Evolutionary conservation across 2,888 invertebrate genomes (phyloP), one percentile per base, ranked within the genome.

Genomic region (Pseudococcus longispinus): DNA sequence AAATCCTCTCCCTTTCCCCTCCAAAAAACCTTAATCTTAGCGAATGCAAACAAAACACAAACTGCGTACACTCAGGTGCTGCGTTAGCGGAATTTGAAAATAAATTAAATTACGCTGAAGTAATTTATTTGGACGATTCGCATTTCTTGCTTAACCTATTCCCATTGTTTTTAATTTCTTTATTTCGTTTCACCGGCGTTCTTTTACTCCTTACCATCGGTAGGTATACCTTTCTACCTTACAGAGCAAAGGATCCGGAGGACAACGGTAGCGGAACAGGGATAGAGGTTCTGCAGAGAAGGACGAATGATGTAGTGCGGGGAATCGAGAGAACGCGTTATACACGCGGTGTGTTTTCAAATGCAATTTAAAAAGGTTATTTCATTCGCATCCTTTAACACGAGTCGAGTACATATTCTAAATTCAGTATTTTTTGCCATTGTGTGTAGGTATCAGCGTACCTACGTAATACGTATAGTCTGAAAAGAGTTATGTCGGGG

Each of bases 31-130:
- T n/a, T n/a, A n/a, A n/a, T n/a, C n/a, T n/a, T n/a, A n/a, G n/a
- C n/a, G n/a, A n/a, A n/a, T n/a, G n/a, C n/a, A 37, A 37, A 37
- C 37, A 37, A 37, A 37, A 37, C n/a, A 37, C 37, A 37, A 37
- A 37, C n/a, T n/a, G 9, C 37, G 37, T 37, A 37, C 5, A 8
- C 37, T 9, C 37, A 8, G 5, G 8, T 15, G 11, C 26, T 11
- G 29, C 23, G 15, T 32, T 9, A 23, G 29, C 70, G 32, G 70
- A 85, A 85, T 85, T 85, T 85, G 85, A 85, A 85, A 85, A 85
- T 85, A 85, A 85, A 85, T 85, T 85, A 85, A 85, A 85, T 85
- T 85, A 85, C 85, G 85, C 65, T 65, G 85, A 85, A 70, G 85
- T 85, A 85, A 85, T 85, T 85, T 74, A 85, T 85, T 70, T 85